Percentiles rank a stretch among this genome's conserved stretches.
Evolutionary conservation across 2,797 vertebrate species (phyloP).

Genomic region (Botia almorhae): DNA sequence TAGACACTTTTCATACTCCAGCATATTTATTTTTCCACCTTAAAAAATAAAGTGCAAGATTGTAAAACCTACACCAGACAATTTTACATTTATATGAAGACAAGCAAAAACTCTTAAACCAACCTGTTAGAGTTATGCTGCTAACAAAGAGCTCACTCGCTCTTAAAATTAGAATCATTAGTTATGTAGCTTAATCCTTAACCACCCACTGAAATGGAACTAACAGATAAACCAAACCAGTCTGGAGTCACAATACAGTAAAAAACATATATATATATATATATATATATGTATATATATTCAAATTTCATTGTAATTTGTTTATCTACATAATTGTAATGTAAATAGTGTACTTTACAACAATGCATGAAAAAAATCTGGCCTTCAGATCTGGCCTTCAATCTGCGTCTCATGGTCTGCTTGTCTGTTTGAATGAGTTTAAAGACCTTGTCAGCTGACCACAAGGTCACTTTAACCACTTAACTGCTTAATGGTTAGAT

Average conservation of each 20-base stretch:
- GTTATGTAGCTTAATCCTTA: slow-evolving; percentile 53
- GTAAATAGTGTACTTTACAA: background rate
- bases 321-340: background rate
- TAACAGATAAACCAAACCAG: slow-evolving; percentile 2
- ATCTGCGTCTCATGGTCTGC: slow-evolving; percentile 14
- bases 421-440: slow-evolving; percentile 12
- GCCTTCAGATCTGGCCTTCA: background rate
- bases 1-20: background rate
- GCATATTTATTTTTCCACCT: slow-evolving; percentile 36
- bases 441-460: slow-evolving; percentile 22
- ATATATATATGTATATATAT: background rate
- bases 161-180: background rate
- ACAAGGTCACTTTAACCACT: slow-evolving; percentile 26
- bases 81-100: background rate
- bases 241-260: background rate
- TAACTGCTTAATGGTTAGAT: slow-evolving; percentile 28
- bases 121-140: background rate
- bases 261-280: background rate
- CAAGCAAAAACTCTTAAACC: background rate
- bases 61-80: background rate
- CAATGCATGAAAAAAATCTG: background rate
- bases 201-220: slow-evolving; percentile 55
- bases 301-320: slow-evolving; percentile 3
- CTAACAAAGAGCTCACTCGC: background rate
- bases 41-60: slow-evolving; percentile 12